Evolutionary conservation across 2,888 invertebrate species (phyloP).

Genomic region (Antitype chi): DNA sequence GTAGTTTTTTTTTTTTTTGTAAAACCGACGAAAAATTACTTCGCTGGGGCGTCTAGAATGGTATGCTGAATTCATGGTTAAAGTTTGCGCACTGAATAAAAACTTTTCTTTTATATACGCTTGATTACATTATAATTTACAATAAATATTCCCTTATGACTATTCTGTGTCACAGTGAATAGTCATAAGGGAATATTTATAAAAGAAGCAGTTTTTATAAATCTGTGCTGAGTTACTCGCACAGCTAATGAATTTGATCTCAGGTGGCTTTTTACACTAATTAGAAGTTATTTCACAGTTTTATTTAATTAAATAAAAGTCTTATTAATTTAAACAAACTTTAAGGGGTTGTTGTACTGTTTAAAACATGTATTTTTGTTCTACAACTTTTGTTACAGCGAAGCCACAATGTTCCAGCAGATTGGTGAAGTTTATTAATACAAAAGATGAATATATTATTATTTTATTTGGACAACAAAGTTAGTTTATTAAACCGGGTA

Average conservation of each 20-base stretch:
- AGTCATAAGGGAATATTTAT: neutral
- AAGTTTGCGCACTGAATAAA: too few species aligned
- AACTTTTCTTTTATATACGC: too few species aligned
- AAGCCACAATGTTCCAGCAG: neutral
- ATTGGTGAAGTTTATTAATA: constrained; percentile 4
- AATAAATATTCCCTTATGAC: neutral
- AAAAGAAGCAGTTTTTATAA: constrained; percentile 7
- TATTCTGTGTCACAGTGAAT: neutral
- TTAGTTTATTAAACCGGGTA: constrained; percentile 14
- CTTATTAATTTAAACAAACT: constrained; percentile 6
- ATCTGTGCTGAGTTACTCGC: neutral
- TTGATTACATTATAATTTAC: neutral
- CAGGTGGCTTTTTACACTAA: constrained; percentile 42
- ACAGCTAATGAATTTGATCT: constrained; percentile 28
- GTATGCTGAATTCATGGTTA: too few species aligned
- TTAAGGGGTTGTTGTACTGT: neutral
- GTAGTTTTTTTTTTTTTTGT: too few species aligned
- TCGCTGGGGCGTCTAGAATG: too few species aligned
- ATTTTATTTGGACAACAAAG: neutral
- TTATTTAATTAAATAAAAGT: constrained; percentile 9
- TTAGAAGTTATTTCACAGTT: constrained; percentile 25
- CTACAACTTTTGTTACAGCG: constrained; percentile 1
- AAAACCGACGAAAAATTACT: too few species aligned
- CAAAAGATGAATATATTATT: neutral
- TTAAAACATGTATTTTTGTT: constrained; percentile 1